Conservation (phyloP, 2,113 vertebrate genomes). For the Pluvianellus socialis region DNA sequence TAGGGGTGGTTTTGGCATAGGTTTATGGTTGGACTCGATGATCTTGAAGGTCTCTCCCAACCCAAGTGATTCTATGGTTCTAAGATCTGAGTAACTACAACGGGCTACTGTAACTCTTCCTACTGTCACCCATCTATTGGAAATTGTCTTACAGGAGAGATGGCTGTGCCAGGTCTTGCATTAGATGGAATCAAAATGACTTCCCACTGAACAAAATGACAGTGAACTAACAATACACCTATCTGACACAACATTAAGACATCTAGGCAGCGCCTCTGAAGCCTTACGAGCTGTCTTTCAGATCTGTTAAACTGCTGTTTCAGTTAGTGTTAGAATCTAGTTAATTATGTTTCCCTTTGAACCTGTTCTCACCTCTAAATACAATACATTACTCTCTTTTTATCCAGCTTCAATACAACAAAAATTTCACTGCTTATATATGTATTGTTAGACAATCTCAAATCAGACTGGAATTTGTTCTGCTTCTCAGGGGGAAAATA, state of each 20-base stretch:
- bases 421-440: not conserved
- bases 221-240: fast-evolving
- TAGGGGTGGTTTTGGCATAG: too few species aligned
- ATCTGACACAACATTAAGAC: not conserved
- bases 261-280: not conserved
- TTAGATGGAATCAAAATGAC: not conserved
- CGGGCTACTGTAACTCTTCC: not conserved
- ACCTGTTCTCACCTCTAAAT: not conserved
- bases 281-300: not conserved
- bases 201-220: not conserved
- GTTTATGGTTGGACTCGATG: too few species aligned
- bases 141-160: not conserved
- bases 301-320: not conserved
- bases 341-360: not conserved
- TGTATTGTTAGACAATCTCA: not conserved
- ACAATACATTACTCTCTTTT: not conserved
- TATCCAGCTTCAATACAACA: not conserved
- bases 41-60: too few species aligned
- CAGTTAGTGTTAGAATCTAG: not conserved
- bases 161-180: not conserved
- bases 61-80: too few species aligned
- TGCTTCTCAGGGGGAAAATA: not conserved
- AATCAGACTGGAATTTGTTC: not conserved
- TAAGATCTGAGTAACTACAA: not conserved
- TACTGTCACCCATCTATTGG: not conserved